Conservation (phyloP, 2,888 invertebrate genomes). For the Stenolophus ochropezus region DNA sequence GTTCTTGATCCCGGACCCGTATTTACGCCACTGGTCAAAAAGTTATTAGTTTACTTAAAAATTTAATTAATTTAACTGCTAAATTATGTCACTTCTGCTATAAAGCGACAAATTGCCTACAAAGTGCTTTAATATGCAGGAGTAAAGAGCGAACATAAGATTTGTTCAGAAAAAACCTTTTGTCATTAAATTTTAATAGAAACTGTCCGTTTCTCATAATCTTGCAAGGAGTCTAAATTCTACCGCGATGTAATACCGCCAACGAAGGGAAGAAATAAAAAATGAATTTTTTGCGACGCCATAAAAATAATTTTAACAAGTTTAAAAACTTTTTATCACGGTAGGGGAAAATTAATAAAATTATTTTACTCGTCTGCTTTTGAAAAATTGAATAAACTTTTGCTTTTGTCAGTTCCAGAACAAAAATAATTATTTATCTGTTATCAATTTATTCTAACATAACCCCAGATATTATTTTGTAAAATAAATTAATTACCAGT, state of each 20-base stretch:
- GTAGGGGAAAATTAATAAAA: not conserved
- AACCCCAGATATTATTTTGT: no score
- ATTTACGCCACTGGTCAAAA: no score
- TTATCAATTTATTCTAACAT: no score
- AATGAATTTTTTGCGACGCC: not conserved
- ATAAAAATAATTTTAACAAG: constrained; percentile 20
- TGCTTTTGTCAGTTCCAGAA: no score
- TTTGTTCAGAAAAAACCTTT: constrained; percentile 12
- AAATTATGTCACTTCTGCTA: not conserved
- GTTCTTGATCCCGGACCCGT: no score
- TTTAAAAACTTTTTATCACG: constrained; percentile 19
- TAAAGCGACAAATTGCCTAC: not conserved
- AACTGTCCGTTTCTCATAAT: constrained; percentile 13
- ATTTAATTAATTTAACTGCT: no score
- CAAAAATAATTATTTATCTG: no score
- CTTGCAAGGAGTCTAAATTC: not conserved
- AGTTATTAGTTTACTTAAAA: not conserved
- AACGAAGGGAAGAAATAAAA: constrained; percentile 7
- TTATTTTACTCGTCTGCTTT: no score
- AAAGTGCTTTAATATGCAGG: constrained; percentile 19
- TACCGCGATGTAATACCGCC: not conserved
- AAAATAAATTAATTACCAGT: no score
- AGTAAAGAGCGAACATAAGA: constrained; percentile 29
- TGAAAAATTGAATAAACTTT: no score
- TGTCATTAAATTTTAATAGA: constrained; percentile 42